These are phyloP conservation scores for Nyctibius grandis DNA, from an alignment of 2,797 vertebrate species.

Conservation along the genomic window DNA sequence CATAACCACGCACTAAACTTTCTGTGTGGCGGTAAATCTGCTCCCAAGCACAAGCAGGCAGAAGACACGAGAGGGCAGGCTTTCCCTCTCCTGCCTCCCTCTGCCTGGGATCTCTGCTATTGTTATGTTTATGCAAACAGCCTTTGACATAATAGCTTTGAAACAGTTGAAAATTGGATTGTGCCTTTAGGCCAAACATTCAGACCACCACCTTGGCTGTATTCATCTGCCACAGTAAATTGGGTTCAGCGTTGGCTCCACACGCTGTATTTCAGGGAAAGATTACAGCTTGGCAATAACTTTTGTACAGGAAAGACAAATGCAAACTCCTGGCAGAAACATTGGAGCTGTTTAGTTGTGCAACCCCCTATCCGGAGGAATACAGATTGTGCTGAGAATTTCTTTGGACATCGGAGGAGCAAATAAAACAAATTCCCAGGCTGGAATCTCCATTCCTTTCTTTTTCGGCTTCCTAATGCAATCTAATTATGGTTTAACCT, in stretches of 20 bases:
- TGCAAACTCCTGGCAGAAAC: constrained; percentile 63
- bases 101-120: constrained; percentile 47
- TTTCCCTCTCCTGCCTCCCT: constrained; percentile 48
- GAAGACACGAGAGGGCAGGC: constrained; percentile 74
- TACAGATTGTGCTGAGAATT: constrained; percentile 58
- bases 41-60: not conserved
- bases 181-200: constrained; percentile 82
- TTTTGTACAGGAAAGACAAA: constrained; percentile 72
- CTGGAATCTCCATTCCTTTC: constrained; percentile 52
- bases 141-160: constrained; percentile 84
- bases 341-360: constrained; percentile 60
- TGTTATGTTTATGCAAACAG: constrained; percentile 82
- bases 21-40: not conserved
- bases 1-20: rapidly evolving
- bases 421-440: constrained; percentile 60
- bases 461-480: constrained; percentile 45
- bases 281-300: constrained; percentile 70
- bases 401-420: constrained; percentile 55
- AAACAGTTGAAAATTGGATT: constrained; percentile 85
- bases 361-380: constrained; percentile 59
- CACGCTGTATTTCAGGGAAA: constrained; percentile 63
- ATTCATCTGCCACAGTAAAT: constrained; percentile 81
- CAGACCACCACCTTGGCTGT: constrained; percentile 81
- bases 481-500: constrained; percentile 75
- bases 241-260: constrained; percentile 70